These are phyloP conservation scores for Sebastes nivosus DNA, from an alignment of 2,797 vertebrate species.

Conservation along the genomic window DNA sequence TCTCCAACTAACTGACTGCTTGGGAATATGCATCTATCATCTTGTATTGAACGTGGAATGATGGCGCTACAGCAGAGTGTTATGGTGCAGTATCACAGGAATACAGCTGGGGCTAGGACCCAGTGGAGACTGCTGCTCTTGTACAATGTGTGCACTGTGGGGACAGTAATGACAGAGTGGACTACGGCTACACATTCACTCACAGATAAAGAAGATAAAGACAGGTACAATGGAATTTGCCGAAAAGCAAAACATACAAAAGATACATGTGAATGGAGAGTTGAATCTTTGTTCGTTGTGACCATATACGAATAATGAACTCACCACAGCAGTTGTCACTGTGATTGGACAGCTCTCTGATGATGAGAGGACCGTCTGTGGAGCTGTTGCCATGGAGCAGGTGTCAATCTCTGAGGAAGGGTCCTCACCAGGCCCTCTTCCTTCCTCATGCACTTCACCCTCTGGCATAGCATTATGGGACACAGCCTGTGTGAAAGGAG, in stretches of 20 bases:
- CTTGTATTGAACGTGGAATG: background rate
- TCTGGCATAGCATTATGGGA: conserved; percentile 57
- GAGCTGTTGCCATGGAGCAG: conserved; percentile 81
- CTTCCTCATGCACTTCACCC: conserved; percentile 49
- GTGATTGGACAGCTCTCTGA: conserved; percentile 78
- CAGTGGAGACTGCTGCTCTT: conserved; percentile 12
- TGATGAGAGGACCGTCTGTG: conserved; percentile 68
- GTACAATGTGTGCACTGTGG: background rate
- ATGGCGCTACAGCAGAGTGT: background rate
- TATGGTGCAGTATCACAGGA: conserved; percentile 3
- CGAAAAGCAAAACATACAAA: background rate
- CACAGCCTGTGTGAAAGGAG: conserved; percentile 57
- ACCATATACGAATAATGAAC: background rate
- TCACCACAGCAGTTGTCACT: conserved; percentile 73
- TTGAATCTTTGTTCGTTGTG: background rate
- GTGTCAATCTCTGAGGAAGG: conserved; percentile 78
- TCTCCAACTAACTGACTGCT: background rate
- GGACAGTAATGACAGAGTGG: background rate
- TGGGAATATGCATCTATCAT: background rate
- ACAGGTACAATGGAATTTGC: background rate
- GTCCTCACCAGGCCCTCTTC: conserved; percentile 69
- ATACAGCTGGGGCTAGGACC: conserved; percentile 8
- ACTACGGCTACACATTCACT: background rate
- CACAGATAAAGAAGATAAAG: background rate
- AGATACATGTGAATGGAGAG: background rate